Conservation (phyloP, 2,113 vertebrate species). For the Anthoscopus minutus region DNA sequence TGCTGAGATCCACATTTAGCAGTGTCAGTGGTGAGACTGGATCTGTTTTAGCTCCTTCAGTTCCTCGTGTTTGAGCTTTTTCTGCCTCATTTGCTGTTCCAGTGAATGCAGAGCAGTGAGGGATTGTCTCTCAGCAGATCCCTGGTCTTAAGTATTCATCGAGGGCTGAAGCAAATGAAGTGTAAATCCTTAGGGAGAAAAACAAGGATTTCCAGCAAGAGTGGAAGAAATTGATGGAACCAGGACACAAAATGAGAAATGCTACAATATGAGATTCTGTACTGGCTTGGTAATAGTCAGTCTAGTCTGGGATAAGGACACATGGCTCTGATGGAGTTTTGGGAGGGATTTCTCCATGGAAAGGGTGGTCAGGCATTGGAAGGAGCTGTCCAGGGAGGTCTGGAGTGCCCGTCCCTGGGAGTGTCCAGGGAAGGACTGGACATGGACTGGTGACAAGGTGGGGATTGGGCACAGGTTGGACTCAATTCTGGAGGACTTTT, state of each 20-base stretch:
- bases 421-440: neutral
- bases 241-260: neutral
- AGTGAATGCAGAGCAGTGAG: neutral
- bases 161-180: neutral
- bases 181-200: neutral
- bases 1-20: accelerated
- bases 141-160: neutral
- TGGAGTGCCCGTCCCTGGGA: neutral
- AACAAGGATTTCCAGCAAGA: neutral
- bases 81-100: neutral
- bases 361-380: neutral
- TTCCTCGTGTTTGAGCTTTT: neutral
- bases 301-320: neutral
- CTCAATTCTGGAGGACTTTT: neutral
- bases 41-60: neutral
- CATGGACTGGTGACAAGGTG: accelerated
- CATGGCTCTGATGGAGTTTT: neutral
- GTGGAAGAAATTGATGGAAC: neutral
- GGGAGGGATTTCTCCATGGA: neutral
- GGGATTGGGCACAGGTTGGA: too few species aligned
- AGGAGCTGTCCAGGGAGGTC: neutral
- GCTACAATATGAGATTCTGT: neutral
- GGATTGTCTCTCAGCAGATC: neutral
- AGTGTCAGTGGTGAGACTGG: neutral
- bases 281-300: neutral